Conservation (phyloP, 1,140 invertebrate species). For the Dysdera silvatica region DNA sequence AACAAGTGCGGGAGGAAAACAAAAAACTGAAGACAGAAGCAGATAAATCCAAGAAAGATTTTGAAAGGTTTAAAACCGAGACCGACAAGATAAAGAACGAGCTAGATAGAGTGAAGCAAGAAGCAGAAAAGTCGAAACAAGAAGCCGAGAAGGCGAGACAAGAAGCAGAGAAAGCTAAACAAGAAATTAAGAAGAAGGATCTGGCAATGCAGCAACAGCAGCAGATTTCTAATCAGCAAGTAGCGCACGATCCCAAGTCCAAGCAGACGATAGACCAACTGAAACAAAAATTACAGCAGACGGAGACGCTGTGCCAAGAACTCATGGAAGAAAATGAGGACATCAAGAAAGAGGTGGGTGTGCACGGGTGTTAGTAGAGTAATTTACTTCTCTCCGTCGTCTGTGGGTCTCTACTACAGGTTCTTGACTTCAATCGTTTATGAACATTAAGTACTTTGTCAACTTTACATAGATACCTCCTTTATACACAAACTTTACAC, state of each 20-base stretch:
- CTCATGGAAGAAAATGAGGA: conserved; percentile 94
- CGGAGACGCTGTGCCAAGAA: conserved; percentile 81
- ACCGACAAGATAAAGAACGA: conserved; percentile 54
- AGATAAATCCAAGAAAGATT: conserved; percentile 58
- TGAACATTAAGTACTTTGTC: too few relatives aligned
- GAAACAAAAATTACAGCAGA: conserved; percentile 60
- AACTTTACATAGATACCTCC: too few relatives aligned
- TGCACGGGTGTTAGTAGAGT: too few relatives aligned
- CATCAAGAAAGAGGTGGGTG: conserved; percentile 71
- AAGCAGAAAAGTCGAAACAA: not conserved
- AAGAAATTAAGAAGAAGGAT: conserved; percentile 98
- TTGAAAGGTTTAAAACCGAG: conserved; percentile 64
- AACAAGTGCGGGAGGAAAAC: conserved; percentile 72
- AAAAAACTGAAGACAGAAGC: conserved; percentile 72
- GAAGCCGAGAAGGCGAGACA: not conserved
- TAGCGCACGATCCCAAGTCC: not conserved
- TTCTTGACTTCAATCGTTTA: too few relatives aligned
- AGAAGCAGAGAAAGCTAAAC: conserved; percentile 4
- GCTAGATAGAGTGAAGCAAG: not conserved
- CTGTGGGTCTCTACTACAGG: too few relatives aligned
- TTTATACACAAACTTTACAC: too few relatives aligned
- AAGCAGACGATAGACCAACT: conserved; percentile 43
- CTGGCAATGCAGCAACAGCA: too few relatives aligned
- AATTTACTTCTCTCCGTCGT: too few relatives aligned
- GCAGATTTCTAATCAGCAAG: too few relatives aligned